A percentile compares a stretch with the other conserved stretches of the same genome.
Conservation (phyloP, 1,140 invertebrate species). For the Caenorhabditis latens region DNA sequence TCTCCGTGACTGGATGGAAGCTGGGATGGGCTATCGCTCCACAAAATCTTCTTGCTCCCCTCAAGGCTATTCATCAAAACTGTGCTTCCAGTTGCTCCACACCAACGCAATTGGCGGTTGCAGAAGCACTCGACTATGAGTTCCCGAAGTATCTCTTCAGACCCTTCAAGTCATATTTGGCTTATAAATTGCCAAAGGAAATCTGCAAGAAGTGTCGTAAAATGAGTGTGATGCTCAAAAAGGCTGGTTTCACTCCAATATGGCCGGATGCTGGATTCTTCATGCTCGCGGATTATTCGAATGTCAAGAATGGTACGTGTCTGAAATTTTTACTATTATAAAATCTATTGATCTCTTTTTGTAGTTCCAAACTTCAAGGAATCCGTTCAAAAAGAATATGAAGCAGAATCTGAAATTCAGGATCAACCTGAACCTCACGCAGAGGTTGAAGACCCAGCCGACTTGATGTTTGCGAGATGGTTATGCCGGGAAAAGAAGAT, state of each 20-base stretch:
- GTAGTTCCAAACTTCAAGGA: not conserved
- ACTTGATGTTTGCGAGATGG: conserved; percentile 95
- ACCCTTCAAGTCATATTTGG: conserved; percentile 81
- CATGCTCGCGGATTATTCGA: conserved; percentile 89
- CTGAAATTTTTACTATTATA: no score
- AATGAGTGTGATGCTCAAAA: conserved; percentile 85
- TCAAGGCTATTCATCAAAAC: conserved; percentile 85
- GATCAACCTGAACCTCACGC: no score
- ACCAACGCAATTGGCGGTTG: conserved; percentile 89
- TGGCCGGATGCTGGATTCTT: conserved; percentile 97
- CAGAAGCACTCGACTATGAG: conserved; percentile 87
- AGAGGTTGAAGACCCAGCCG: conserved; percentile 80
- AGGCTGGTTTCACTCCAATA: conserved; percentile 89
- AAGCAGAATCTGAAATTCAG: no score
- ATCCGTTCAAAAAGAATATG: not conserved
- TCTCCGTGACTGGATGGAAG: conserved; percentile 97
- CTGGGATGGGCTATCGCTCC: conserved; percentile 90
- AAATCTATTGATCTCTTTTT: no score
- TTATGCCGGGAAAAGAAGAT: conserved; percentile 92
- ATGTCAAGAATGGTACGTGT: conserved; percentile 83
- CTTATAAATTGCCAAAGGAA: conserved; percentile 85
- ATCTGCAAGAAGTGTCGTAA: conserved; percentile 88
- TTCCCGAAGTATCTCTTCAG: not conserved
- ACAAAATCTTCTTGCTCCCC: conserved; percentile 84
- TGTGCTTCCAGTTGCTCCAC: conserved; percentile 91